Conservation (phyloP, 2,888 invertebrate species). For the Drosophila subquinaria region DNA sequence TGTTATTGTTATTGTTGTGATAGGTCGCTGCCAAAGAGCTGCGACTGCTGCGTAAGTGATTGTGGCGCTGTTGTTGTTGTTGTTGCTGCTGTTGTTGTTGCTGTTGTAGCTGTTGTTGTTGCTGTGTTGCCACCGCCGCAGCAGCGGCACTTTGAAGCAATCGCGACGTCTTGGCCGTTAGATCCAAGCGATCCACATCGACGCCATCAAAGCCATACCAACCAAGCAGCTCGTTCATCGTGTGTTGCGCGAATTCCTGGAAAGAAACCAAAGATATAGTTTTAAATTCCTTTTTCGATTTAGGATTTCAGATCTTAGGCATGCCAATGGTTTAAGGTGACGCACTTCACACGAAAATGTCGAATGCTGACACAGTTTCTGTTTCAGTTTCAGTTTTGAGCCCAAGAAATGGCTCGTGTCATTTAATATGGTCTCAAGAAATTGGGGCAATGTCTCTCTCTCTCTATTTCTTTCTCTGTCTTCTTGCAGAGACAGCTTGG, state of each 20-base stretch:
- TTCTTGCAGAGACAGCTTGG: constrained; percentile 12
- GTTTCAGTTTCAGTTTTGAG: constrained; percentile 38
- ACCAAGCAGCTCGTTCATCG: constrained; percentile 96
- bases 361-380: constrained; percentile 44
- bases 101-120: constrained; percentile 52
- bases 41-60: constrained; percentile 71
- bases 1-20: constrained; percentile 60
- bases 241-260: constrained; percentile 96
- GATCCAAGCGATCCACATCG: constrained; percentile 88
- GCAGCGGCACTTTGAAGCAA: constrained; percentile 79
- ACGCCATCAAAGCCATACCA: constrained; percentile 95
- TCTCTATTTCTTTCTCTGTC: neutral
- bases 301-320: neutral
- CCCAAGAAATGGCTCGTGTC: constrained; percentile 16
- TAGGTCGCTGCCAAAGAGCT: constrained; percentile 51
- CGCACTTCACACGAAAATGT: constrained; percentile 30
- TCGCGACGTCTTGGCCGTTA: constrained; percentile 83
- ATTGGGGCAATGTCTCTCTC: constrained; percentile 22
- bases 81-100: constrained; percentile 61
- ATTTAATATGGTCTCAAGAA: constrained; percentile 24
- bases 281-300: neutral
- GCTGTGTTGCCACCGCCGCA: constrained; percentile 66
- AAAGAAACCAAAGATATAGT: constrained; percentile 74
- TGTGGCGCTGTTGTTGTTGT: constrained; percentile 57
- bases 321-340: constrained; percentile 24